Percentiles rank a stretch among this genome's conserved stretches.
These are phyloP conservation scores for Brenthis daphne DNA, from an alignment of 2,888 invertebrate species.

Conservation along the genomic window DNA sequence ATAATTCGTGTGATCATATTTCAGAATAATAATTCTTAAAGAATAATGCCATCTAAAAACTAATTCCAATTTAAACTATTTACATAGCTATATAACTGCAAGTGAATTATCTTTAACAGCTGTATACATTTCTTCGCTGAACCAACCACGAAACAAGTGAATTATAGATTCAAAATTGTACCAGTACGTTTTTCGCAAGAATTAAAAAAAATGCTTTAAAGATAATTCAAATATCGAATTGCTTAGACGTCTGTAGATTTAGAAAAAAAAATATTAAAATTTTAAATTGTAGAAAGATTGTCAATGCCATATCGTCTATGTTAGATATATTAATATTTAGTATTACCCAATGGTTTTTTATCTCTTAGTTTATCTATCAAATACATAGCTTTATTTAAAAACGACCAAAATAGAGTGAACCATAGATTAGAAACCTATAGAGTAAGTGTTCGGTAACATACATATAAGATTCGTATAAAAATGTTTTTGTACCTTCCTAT, in stretches of 20 bases:
- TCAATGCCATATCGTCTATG: conserved; percentile 1
- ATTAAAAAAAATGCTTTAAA: conserved; percentile 1
- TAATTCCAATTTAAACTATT: too few species aligned
- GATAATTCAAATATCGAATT: conserved; percentile 5
- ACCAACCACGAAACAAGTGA: too few species aligned
- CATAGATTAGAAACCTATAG: conserved; percentile 47
- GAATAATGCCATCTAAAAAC: too few species aligned
- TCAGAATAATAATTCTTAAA: too few species aligned
- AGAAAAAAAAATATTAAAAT: conserved; percentile 12
- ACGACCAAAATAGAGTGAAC: conserved; percentile 54
- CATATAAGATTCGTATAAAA: conserved; percentile 6
- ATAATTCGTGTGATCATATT: too few species aligned
- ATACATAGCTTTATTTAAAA: conserved; percentile 34
- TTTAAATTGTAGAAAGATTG: conserved; percentile 1
- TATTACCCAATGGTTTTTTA: not conserved
- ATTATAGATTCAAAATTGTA: too few species aligned
- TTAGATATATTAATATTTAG: conserved; percentile 4
- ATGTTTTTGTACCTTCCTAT: conserved; percentile 40
- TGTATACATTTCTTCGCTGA: too few species aligned
- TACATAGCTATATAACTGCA: too few species aligned
- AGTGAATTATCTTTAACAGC: too few species aligned
- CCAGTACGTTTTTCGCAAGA: too few species aligned
- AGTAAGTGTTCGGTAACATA: conserved; percentile 31
- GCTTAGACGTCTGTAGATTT: conserved; percentile 12
- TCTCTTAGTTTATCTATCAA: conserved; percentile 6